Base-by-base conservation (phyloP, 2,797 vertebrate species). In the Hemibagrus guttatus region DNA sequence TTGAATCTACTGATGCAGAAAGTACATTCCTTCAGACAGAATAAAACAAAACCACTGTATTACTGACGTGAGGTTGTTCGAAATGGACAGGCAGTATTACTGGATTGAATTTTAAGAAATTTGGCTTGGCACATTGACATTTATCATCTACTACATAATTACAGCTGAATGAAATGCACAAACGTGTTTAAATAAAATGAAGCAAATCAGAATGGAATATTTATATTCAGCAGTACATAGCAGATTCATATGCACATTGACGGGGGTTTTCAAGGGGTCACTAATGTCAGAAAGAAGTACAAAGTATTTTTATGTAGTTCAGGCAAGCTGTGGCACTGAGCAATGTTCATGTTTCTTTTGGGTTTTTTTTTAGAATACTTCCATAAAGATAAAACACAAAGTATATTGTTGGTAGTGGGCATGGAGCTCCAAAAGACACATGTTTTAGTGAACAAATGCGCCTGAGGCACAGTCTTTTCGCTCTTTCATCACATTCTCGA, bases 401-500 rank as follows among this genome's bases (percentile, higher is more conserved):
- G 56, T 61, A 80, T 1, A 61, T 42, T 12, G 61, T 46, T 23
- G 63, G 35, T 61, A 23, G 6, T 80, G 78, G 35, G 17, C 56
- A 61, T 23, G 6, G 13, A 80, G 35, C 11, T n/a, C 42, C 2
- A 42, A 81, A 81, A 46, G 35, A 39, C 56, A 61, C 12, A 59
- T 2, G 5, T 26, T 26, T 42, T 61, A 59, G 75, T 58, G 28
- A 58, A 56, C 54, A 71, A 84, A 84, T 46, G 66, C 5, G 74
- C 79, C 84, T 26, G 78, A 87, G 81, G 76, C 35, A 21, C 16
- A 31, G 11, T 79, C 4, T 61, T 80, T n/a, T 42, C 8, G 5
- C 5, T 83, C 82, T 23, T 79, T 82, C 81, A 89, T 84, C 61
- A 31, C 79, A 86, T 84, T 87, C 64, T 71, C 82, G 9, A 84